Evolutionary conservation across 2,797 vertebrate genomes (phyloP), one percentile per base, ranked within the genome.

Genomic region (Eupleurogrammus muticus): DNA sequence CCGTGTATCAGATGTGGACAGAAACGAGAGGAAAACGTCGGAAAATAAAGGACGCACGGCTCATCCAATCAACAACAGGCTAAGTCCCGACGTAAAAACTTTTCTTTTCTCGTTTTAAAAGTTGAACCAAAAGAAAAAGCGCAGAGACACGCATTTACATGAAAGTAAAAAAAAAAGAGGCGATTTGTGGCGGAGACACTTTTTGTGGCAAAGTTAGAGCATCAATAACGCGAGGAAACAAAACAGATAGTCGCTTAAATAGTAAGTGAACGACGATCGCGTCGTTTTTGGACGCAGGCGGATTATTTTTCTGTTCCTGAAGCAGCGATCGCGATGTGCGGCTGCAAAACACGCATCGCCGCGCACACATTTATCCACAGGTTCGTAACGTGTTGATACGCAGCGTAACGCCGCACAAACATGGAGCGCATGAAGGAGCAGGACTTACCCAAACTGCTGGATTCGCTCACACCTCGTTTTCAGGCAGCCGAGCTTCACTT

Each of bases 361-460:
- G 13, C 11, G 1, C 17, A 8, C 14, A 46, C 17, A 9, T 47
- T 20, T 13, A n/a, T 54, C 1, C n/a, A 1, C 13, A 66, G 73
- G 12, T 48, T 23, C 38, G 19, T 66, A 68, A 77, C 46, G 6
- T 42, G 64, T 46, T 50, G 47, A 49, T 46, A 64, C n/a, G 32
- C 36, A 63, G 63, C 49, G 64, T 21, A 75, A 70, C 73, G 68
- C 6, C 73, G 79, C 65, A 85, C 74, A 80, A 91, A 88, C 89
- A 85, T 40, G 84, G 77, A 86, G 70, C 84, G 78, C 89, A 87
- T 70, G 84, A 70, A 82, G 62, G 73, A 46, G 64, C 35, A 49
- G 76, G 91, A 92, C 93, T 93, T 38, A 94, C 93, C 93, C 21
- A 89, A 91, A 84, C 88, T 81, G 73, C 76, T 82, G 47, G 67